Evolutionary conservation across 2,113 vertebrate genomes (phyloP).

Genomic region (Panthera tigris): DNA sequence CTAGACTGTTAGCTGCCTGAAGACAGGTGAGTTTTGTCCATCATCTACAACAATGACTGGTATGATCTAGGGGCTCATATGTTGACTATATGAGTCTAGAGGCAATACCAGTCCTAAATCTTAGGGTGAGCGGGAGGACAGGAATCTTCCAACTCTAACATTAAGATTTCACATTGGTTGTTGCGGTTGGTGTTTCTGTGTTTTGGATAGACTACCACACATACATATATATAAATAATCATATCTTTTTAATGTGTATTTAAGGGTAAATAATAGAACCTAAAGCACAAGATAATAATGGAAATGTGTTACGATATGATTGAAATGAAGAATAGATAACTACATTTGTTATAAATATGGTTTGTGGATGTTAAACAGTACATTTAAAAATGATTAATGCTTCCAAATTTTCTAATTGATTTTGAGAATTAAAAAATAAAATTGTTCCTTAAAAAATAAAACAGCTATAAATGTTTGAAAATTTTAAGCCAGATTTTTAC

Average conservation of each 20-base stretch:
- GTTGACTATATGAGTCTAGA: background rate
- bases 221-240: background rate
- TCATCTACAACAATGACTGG: background rate
- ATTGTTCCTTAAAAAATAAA: too few relatives aligned
- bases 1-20: background rate
- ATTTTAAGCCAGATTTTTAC: background rate
- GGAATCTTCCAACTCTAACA: background rate
- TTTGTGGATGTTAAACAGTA: background rate
- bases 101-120: background rate
- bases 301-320: background rate
- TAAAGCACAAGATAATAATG: background rate
- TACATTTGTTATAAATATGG: background rate
- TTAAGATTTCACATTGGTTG: background rate
- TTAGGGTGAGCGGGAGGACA: background rate
- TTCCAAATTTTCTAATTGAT: background rate
- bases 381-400: background rate
- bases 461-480: background rate
- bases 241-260: background rate
- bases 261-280: background rate
- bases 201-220: background rate
- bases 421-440: background rate
- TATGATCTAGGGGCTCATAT: background rate
- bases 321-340: background rate
- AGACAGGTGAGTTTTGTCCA: background rate
- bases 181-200: background rate